These are phyloP conservation scores for Protonemura montana DNA, from an alignment of 2,888 invertebrate species.

Conservation along the genomic window DNA sequence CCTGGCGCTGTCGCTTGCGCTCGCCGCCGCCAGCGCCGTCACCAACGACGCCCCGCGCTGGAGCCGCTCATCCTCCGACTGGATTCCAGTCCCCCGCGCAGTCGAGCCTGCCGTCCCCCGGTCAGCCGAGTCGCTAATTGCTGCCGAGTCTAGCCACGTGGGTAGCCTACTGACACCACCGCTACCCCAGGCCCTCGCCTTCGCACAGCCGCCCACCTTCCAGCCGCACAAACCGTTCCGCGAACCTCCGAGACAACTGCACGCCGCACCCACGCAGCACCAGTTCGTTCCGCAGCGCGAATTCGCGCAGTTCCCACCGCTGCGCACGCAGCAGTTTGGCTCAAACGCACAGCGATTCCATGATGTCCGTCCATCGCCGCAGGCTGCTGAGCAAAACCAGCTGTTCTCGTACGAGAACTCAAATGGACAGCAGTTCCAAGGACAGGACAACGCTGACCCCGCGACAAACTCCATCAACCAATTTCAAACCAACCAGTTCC, in stretches of 20 bases:
- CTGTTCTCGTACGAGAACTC: neutral
- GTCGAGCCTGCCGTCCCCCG: neutral
- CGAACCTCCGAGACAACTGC: neutral
- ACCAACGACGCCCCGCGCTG: conserved; percentile 1
- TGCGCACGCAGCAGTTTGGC: neutral
- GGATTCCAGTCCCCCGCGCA: conserved; percentile 13
- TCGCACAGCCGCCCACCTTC: conserved; percentile 7
- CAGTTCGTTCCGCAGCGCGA: conserved; percentile 13
- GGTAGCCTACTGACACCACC: conserved; percentile 29
- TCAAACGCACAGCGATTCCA: neutral
- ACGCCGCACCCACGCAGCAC: neutral
- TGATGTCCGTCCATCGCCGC: neutral
- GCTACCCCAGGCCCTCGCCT: neutral
- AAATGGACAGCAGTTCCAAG: neutral
- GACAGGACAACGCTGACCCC: neutral
- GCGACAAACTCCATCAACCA: neutral
- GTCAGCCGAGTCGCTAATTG: neutral
- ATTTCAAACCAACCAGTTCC: neutral
- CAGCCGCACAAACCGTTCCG: conserved; percentile 17
- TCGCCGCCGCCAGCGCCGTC: neutral
- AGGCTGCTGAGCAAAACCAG: neutral
- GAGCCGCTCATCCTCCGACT: conserved; percentile 23
- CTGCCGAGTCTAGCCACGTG: neutral
- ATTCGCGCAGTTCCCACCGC: neutral
- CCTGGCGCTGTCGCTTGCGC: neutral